phyloP scores from a whole-genome alignment of 2,888 invertebrate genomes.

The Diploptera punctata region DNA sequence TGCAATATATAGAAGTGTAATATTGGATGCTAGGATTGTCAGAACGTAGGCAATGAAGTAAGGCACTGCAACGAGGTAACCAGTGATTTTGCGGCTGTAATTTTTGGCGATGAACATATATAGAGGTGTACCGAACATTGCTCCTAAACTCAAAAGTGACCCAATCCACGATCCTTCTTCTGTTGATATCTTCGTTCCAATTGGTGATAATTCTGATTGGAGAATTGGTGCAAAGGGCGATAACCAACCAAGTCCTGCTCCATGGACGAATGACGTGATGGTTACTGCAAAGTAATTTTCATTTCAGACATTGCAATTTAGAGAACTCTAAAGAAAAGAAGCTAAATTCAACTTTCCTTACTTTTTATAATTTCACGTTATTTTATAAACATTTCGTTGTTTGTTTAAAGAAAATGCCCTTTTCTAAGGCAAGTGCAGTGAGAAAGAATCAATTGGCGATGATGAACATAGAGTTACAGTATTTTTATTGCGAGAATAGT shows the following conservation, averaged over 20 bases:
- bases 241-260: constrained; percentile 28
- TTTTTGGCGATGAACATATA: constrained; percentile 58
- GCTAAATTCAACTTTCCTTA: no score
- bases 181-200: constrained; percentile 53
- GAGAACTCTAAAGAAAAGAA: no score
- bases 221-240: constrained; percentile 49
- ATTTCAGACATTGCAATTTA: no score
- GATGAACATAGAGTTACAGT: no score
- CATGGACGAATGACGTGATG: constrained; percentile 23
- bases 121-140: constrained; percentile 58
- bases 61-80: constrained; percentile 61
- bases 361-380: no score
- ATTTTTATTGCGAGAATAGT: no score
- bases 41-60: constrained; percentile 64
- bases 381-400: no score
- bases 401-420: no score
- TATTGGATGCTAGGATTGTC: constrained; percentile 59
- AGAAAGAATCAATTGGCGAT: no score
- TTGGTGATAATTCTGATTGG: constrained; percentile 50
- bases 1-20: constrained; percentile 57
- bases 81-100: constrained; percentile 62
- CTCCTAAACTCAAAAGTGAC: constrained; percentile 63
- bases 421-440: no score
- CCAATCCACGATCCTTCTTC: constrained; percentile 62
- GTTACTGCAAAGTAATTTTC: no score